Evolutionary conservation across 1,140 invertebrate genomes (phyloP), one percentile per base, ranked within the genome.

Genomic region (Lithobius niger): DNA sequence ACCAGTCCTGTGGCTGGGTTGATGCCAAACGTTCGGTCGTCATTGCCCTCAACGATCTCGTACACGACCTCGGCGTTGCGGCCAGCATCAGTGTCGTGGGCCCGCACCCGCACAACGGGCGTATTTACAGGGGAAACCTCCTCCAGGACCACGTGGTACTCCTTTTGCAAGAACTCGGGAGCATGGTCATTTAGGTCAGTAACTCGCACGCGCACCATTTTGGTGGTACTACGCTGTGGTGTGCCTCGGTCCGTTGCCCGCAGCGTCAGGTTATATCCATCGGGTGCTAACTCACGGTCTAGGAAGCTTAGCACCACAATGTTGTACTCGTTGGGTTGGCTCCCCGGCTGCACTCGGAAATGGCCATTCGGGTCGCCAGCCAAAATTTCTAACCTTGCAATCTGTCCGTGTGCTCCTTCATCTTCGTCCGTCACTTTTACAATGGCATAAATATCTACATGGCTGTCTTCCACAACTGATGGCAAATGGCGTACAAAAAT

Each of bases 111-210:
- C 16, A 94, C 82, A 18, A 96, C 77, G 0, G 90, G 88, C 18
- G 88, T 91, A 63, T 89, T 86, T 1, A 88, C 73, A 0, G 92
- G 91, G 0, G 87, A 83, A 1, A 83, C 86, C 77, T 97, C 94
- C 0, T 83, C 79, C 6, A 97, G 79, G 59, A 82, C 82, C 16
- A 88, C 84, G 65, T 90, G 83, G 66, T 95, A 96, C 43, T 89
- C 77, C 69, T 90, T 82, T 57, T 84, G 79, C 59, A 84, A 85
- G 70, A 97, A 97, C 26, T 91, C 80, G 1, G 90, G 89, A 0
- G 82, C 79, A 65, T 89, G 86, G 66, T 93, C 88, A 64, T 89
- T 86, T 16, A 83, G 67, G 65, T 91, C 88, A 2, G 81, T 75
- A n/a, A 94, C 72, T 60, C 81, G 75, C 16, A 89, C 84, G 0